These are phyloP conservation scores for Euthynnus affinis DNA, from an alignment of 2,797 vertebrate genomes.

Conservation along the genomic window DNA sequence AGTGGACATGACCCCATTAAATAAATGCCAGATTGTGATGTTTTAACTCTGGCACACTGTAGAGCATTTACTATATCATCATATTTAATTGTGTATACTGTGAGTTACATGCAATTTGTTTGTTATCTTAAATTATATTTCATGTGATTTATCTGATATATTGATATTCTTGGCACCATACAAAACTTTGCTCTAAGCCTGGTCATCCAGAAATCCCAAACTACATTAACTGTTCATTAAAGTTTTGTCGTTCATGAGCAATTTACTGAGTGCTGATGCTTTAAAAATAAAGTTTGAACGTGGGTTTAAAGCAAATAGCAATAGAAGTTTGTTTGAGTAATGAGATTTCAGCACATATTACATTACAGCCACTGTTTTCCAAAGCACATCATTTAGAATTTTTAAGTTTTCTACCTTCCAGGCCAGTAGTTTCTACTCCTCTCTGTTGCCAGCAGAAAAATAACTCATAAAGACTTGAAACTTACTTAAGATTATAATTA, in stretches of 20 bases:
- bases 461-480: slow-evolving; percentile 25
- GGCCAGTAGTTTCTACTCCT: slow-evolving; percentile 25
- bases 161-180: slow-evolving; percentile 30
- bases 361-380: slow-evolving; percentile 33
- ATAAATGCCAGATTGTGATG: slow-evolving; percentile 12
- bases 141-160: slow-evolving; percentile 13
- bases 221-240: neutral
- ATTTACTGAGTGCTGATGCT: slow-evolving; percentile 19
- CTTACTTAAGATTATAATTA: neutral
- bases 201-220: neutral
- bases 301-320: slow-evolving; percentile 32
- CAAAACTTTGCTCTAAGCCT: slow-evolving; percentile 28
- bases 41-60: slow-evolving; percentile 11
- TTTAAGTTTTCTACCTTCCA: slow-evolving; percentile 46
- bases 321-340: slow-evolving; percentile 8
- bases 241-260: neutral
- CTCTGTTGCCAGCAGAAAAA: slow-evolving; percentile 6
- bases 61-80: neutral
- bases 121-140: slow-evolving; percentile 13
- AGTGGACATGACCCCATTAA: slow-evolving; percentile 20
- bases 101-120: slow-evolving; percentile 25
- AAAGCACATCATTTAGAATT: slow-evolving; percentile 41
- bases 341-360: slow-evolving; percentile 36
- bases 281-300: slow-evolving; percentile 27
- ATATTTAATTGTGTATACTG: slow-evolving; percentile 30